phyloP scores from a whole-genome alignment of 2,113 vertebrate species.

The Phrynosoma platyrhinos region DNA sequence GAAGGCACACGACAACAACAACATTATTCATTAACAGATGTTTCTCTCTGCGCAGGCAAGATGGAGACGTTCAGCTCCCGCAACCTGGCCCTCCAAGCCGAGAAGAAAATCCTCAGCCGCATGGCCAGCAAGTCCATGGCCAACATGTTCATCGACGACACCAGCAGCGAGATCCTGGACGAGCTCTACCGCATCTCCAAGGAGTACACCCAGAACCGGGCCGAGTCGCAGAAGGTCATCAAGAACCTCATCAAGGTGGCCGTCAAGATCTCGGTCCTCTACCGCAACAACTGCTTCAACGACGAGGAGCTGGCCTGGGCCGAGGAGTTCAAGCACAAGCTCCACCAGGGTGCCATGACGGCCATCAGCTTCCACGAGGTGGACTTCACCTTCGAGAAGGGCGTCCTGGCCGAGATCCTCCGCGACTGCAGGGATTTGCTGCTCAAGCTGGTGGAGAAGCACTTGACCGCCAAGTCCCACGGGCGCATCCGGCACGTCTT shows the following conservation, averaged over 20 bases:
- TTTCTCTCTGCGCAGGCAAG: background rate
- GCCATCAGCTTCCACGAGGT: slow-evolving; percentile 91
- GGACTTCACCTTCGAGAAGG: slow-evolving; percentile 90
- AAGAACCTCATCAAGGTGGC: slow-evolving; percentile 91
- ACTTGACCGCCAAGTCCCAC: slow-evolving; percentile 91
- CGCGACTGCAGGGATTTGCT: slow-evolving; percentile 82
- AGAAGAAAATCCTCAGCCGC: slow-evolving; percentile 90
- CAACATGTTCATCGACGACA: slow-evolving; percentile 92
- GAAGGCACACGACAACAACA: too few relatives aligned
- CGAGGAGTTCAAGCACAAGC: slow-evolving; percentile 85
- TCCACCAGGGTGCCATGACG: slow-evolving; percentile 87
- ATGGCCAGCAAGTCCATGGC: slow-evolving; percentile 86
- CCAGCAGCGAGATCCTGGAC: slow-evolving; percentile 88
- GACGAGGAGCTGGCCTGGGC: slow-evolving; percentile 81
- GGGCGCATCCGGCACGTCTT: slow-evolving; percentile 89
- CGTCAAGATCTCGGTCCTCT: slow-evolving; percentile 87
- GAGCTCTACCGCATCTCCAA: slow-evolving; percentile 91
- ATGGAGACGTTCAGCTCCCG: slow-evolving; percentile 91
- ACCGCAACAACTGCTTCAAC: slow-evolving; percentile 84
- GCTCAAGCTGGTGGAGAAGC: slow-evolving; percentile 83
- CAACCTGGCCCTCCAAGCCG: slow-evolving; percentile 85
- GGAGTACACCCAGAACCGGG: slow-evolving; percentile 81
- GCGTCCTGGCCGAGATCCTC: slow-evolving; percentile 80
- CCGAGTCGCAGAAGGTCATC: slow-evolving; percentile 86
- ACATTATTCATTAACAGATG: too few relatives aligned